Evolutionary conservation across 2,888 invertebrate species (phyloP).

Genomic region (Lithophane leautieri): DNA sequence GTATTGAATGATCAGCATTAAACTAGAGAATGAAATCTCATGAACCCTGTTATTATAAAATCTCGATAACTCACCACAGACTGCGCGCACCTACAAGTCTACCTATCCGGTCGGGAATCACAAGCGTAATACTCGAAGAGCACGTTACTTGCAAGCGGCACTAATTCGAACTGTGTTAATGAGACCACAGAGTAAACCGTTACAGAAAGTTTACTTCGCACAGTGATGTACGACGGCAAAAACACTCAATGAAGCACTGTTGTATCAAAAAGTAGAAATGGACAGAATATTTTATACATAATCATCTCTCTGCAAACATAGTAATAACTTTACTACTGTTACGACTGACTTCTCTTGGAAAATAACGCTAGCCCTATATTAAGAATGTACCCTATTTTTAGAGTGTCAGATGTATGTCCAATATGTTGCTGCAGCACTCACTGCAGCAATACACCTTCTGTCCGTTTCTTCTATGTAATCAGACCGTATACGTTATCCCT

Average conservation of each 20-base stretch:
- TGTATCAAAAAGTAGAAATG: neutral
- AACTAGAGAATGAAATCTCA: neutral
- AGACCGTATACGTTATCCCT: conserved; percentile 33
- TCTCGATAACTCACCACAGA: neutral
- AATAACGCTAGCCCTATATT: neutral
- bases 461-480: neutral
- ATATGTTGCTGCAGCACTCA: neutral
- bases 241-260: neutral
- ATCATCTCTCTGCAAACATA: neutral
- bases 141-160: conserved; percentile 45
- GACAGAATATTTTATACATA: neutral
- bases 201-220: conserved; percentile 17
- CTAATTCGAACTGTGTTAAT: conserved; percentile 53
- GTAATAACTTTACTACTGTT: neutral
- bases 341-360: neutral
- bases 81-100: conserved; percentile 9
- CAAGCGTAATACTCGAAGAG: conserved; percentile 28
- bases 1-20: neutral
- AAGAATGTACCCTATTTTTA: neutral
- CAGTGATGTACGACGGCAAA: neutral
- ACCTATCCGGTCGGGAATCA: neutral
- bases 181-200: conserved; percentile 20
- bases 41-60: neutral
- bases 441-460: neutral
- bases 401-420: too few species aligned